phyloP scores from a whole-genome alignment of 1,140 invertebrate genomes.

The Oedothorax gibbosus region DNA sequence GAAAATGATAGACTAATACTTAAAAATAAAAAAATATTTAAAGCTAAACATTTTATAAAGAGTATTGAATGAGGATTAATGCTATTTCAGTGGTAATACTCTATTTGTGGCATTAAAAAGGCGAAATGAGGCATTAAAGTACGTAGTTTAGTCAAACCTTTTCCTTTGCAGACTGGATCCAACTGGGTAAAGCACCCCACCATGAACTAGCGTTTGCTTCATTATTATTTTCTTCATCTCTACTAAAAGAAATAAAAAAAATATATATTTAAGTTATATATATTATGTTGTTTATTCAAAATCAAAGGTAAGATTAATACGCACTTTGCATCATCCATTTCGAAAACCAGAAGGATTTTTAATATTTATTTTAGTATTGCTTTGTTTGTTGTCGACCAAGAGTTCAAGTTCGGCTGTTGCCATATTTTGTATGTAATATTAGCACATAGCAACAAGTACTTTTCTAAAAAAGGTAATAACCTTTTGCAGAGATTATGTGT shows the following conservation, averaged over 20 bases:
- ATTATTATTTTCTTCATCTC: conserved; percentile 59
- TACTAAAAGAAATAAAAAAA: conserved; percentile 28
- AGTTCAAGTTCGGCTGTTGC: conserved; percentile 19
- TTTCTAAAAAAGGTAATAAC: too few species aligned
- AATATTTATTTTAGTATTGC: conserved; percentile 6
- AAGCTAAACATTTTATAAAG: not conserved
- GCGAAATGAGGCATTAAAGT: not conserved
- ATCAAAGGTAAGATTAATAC: conserved; percentile 18
- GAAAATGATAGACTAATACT: too few species aligned
- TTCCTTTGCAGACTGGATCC: conserved; percentile 57
- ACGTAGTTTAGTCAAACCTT: conserved; percentile 36
- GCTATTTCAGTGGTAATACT: not conserved
- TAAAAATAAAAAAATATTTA: too few species aligned
- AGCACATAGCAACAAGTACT: too few species aligned
- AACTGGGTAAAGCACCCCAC: conserved; percentile 45
- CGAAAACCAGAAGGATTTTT: not conserved
- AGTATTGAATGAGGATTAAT: not conserved
- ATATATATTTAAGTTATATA: not conserved
- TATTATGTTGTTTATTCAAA: not conserved
- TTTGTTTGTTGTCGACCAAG: conserved; percentile 43
- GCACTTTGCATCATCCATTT: conserved; percentile 53
- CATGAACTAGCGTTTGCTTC: conserved; percentile 42
- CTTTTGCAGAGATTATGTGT: too few species aligned
- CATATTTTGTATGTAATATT: not conserved
- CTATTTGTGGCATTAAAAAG: not conserved